Percentiles rank a stretch among this genome's conserved stretches.
Evolutionary conservation across 53 echinoderm and acorn worm species (phyloP).

Genomic region (Luidia sarsii): DNA sequence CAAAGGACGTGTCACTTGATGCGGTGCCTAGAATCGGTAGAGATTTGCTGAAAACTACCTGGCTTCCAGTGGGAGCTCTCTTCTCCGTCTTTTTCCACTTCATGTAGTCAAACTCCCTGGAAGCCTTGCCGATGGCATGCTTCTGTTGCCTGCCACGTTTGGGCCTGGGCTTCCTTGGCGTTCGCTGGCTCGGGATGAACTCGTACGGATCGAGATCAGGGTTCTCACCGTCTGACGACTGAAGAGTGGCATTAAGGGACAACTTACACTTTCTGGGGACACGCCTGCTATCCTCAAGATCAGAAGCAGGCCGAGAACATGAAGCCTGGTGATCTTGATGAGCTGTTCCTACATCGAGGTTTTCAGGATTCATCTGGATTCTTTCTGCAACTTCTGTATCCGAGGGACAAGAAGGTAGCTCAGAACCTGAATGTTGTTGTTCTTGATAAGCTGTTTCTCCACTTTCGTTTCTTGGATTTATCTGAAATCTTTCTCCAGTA

Average conservation of each 20-base stretch:
- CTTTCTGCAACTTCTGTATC: background rate
- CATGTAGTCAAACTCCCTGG: slow-evolving; percentile 53
- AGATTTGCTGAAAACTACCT: slow-evolving; percentile 14
- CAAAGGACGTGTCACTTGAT: too few species aligned
- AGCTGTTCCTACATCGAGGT: too few species aligned
- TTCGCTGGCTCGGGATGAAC: slow-evolving; percentile 90
- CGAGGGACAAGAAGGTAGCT: too few species aligned
- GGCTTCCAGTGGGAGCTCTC: slow-evolving; percentile 2
- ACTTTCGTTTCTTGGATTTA: background rate
- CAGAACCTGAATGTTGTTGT: too few species aligned
- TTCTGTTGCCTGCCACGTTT: slow-evolving; percentile 46
- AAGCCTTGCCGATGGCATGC: slow-evolving; percentile 45
- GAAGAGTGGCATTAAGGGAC: background rate
- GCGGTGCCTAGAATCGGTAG: background rate
- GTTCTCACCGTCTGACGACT: background rate
- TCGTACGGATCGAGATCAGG: slow-evolving; percentile 79
- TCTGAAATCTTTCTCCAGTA: background rate
- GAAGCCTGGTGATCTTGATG: background rate
- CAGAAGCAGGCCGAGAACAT: too few species aligned
- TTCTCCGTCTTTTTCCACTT: slow-evolving; percentile 42
- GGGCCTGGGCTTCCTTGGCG: slow-evolving; percentile 75
- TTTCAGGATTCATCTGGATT: background rate
- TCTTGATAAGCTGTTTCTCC: too few species aligned
- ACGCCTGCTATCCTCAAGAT: too few species aligned
- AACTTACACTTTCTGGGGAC: background rate